Percentiles rank a stretch among this genome's conserved stretches.
phyloP scores from a whole-genome alignment of 2,797 vertebrate genomes.

The Buceros bicornis region DNA sequence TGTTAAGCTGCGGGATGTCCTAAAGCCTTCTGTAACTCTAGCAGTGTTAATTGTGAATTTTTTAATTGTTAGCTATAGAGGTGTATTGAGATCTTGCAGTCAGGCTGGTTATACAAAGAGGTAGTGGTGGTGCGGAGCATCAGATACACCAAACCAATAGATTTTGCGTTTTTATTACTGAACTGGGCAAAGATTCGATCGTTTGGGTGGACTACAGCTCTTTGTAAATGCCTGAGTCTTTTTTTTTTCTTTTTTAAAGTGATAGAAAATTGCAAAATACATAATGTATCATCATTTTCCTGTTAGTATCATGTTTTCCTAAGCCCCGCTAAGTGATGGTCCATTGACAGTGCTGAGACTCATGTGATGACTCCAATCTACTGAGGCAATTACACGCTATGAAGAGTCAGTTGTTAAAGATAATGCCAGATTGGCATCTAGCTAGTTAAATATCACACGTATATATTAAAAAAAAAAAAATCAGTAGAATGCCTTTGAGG shows the following conservation, averaged over 20 bases:
- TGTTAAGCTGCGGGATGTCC: neutral
- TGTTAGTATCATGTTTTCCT: neutral
- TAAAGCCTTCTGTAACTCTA: neutral
- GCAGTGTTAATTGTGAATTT: neutral
- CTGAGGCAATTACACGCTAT: rapidly evolving
- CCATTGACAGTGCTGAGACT: neutral
- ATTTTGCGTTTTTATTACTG: neutral
- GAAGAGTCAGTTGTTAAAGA: neutral
- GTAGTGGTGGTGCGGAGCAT: no score
- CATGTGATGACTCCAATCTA: neutral
- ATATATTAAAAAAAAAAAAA: neutral
- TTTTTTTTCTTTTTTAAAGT: neutral
- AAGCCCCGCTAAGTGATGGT: neutral
- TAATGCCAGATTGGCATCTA: neutral
- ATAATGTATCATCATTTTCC: neutral
- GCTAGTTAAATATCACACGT: neutral
- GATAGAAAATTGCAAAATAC: neutral
- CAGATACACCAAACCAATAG: neutral
- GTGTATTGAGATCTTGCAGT: neutral
- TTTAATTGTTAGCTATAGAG: neutral
- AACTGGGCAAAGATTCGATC: neutral
- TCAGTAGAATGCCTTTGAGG: neutral
- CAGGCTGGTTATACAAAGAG: neutral
- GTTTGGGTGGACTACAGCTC: neutral
- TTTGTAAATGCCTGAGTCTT: neutral